Conservation (phyloP, 2,888 invertebrate species). For the Eupithecia inturbata region DNA sequence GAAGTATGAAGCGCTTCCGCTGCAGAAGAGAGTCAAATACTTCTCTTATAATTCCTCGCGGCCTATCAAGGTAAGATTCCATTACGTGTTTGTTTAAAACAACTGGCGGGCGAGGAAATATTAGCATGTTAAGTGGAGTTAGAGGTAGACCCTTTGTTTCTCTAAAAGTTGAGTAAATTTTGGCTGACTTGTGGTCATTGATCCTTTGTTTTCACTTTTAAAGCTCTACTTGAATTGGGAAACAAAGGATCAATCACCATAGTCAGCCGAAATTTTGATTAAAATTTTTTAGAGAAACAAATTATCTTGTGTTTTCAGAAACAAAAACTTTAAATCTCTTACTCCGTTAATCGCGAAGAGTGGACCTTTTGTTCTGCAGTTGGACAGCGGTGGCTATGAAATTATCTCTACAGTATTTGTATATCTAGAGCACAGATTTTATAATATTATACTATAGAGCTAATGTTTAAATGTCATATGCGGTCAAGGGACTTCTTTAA, state of each 20-base stretch:
- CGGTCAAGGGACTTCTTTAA: background rate
- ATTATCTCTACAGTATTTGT: background rate
- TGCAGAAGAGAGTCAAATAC: slow-evolving; percentile 57
- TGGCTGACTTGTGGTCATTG: background rate
- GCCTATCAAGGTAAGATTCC: slow-evolving; percentile 54
- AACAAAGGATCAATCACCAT: background rate
- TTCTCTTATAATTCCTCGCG: slow-evolving; percentile 52
- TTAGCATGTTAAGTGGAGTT: background rate
- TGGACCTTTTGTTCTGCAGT: background rate
- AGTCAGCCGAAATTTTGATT: background rate
- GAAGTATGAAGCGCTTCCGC: slow-evolving; percentile 58
- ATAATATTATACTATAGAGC: too few relatives aligned
- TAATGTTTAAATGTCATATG: background rate
- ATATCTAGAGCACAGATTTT: too few relatives aligned
- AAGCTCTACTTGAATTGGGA: background rate
- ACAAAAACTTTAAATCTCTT: background rate
- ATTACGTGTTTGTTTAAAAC: background rate
- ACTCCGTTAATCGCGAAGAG: background rate
- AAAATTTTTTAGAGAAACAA: background rate
- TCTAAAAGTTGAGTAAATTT: background rate
- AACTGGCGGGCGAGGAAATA: background rate
- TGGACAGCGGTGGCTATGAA: background rate
- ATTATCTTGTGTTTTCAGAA: background rate
- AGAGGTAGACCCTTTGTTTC: background rate
- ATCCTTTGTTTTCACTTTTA: background rate